A percentile compares a stretch with the other conserved stretches of the same genome.
Conservation (phyloP, 2,797 vertebrate species). For the Mastacembelus armatus region DNA sequence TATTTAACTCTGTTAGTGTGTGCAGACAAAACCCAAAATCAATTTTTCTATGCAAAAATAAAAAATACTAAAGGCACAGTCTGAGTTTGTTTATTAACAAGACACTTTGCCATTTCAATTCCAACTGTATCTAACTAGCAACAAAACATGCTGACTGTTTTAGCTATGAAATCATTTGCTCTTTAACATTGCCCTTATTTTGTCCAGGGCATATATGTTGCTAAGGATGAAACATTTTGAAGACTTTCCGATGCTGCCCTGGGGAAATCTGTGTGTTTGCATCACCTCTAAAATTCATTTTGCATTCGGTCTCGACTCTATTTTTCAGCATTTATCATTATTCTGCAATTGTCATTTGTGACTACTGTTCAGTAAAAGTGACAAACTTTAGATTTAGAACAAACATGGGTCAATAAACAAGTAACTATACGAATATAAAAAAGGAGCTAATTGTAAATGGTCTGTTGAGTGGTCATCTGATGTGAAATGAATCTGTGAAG, state of each 20-base stretch:
- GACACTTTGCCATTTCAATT: no score
- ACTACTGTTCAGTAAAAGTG: neutral
- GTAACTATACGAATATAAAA: conserved; percentile 16
- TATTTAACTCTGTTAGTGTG: no score
- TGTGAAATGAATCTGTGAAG: conserved; percentile 9
- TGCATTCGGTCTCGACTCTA: neutral
- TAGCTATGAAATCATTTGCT: no score
- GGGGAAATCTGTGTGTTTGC: neutral
- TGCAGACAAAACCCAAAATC: no score
- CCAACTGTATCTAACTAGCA: no score
- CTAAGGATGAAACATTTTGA: neutral
- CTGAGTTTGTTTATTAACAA: no score
- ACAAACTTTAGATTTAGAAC: neutral
- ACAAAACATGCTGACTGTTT: no score
- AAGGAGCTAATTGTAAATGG: neutral
- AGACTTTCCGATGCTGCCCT: neutral
- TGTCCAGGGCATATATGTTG: no score
- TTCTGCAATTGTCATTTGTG: neutral
- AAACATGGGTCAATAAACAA: conserved; percentile 16
- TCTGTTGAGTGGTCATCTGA: conserved; percentile 4
- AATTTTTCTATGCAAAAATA: no score
- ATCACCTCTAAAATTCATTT: neutral
- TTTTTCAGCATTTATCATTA: neutral
- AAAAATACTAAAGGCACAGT: no score
- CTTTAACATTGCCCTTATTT: no score